Evolutionary conservation across 1,140 invertebrate species (phyloP).

Genomic region (Sitophilus oryzae): DNA sequence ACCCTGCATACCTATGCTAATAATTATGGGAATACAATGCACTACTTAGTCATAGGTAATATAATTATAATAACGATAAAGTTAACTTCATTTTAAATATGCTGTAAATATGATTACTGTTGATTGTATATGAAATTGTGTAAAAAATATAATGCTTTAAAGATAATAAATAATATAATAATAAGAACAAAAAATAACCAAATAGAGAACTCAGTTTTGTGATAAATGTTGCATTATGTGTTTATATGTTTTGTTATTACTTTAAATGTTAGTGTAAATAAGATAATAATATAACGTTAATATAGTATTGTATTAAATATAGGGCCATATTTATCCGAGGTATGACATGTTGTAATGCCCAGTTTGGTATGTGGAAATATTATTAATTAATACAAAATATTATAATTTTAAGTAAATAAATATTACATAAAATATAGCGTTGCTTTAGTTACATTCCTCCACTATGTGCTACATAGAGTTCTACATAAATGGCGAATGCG

Average conservation of each 20-base stretch:
- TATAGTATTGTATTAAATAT: not conserved
- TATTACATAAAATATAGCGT: slow-evolving; percentile 33
- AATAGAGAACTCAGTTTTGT: slow-evolving; percentile 22
- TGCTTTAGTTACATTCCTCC: slow-evolving; percentile 36
- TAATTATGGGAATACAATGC: too few species aligned
- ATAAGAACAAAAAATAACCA: not conserved
- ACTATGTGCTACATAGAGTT: too few species aligned
- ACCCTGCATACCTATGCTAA: too few species aligned
- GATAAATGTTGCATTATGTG: slow-evolving; percentile 16
- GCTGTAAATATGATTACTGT: not conserved
- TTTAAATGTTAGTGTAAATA: slow-evolving; percentile 4
- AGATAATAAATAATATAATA: not conserved
- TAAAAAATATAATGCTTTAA: slow-evolving; percentile 1
- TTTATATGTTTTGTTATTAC: slow-evolving; percentile 2
- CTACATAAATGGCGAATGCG: too few species aligned
- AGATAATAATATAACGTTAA: not conserved
- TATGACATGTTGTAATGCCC: slow-evolving; percentile 13
- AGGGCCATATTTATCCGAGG: not conserved
- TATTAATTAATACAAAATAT: slow-evolving; percentile 49
- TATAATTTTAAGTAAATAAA: slow-evolving; percentile 46
- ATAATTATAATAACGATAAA: too few species aligned
- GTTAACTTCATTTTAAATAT: too few species aligned
- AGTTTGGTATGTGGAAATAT: slow-evolving; percentile 55
- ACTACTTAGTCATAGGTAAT: not conserved
- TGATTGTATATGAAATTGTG: not conserved